Conservation (phyloP, 2,797 vertebrate species). For the Poecilia velifera region DNA sequence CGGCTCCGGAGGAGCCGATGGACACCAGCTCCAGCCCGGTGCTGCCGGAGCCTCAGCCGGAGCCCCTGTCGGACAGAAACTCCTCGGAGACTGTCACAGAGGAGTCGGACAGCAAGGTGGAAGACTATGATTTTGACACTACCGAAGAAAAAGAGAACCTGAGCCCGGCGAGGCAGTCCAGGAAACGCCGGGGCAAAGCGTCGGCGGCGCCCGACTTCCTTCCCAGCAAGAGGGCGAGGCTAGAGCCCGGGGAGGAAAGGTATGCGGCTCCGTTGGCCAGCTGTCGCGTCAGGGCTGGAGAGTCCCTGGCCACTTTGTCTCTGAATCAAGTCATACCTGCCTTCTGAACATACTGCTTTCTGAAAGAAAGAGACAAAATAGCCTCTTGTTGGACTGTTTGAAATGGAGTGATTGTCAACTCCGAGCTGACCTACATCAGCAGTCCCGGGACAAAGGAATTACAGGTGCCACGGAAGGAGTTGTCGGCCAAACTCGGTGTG, state of each 20-base stretch:
- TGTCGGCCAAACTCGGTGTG: constrained; percentile 26
- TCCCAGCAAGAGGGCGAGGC: constrained; percentile 87
- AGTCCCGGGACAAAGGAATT: constrained; percentile 51
- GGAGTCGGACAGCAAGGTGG: constrained; percentile 18
- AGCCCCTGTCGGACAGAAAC: constrained; percentile 27
- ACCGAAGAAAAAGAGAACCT: constrained; percentile 73
- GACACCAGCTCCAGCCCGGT: constrained; percentile 50
- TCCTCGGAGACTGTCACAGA: constrained; percentile 7
- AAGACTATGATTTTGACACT: constrained; percentile 36
- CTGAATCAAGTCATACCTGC: constrained; percentile 74
- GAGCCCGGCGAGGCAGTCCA: constrained; percentile 69
- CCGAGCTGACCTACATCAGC: constrained; percentile 59
- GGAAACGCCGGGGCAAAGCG: constrained; percentile 83
- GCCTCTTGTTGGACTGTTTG: constrained; percentile 54
- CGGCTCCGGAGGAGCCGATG: constrained; percentile 68
- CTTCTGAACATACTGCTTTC: constrained; percentile 65
- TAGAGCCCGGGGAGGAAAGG: constrained; percentile 81
- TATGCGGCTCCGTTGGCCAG: constrained; percentile 54
- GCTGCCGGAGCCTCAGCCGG: constrained; percentile 22
- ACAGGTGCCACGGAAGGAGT: constrained; percentile 43
- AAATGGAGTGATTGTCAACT: constrained; percentile 50
- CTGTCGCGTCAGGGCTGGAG: constrained; percentile 63
- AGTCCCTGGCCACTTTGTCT: constrained; percentile 60
- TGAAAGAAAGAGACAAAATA: constrained; percentile 31
- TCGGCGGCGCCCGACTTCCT: constrained; percentile 82